A percentile compares a stretch with the other conserved stretches of the same genome.
These are phyloP conservation scores for Netelia inedita DNA, from an alignment of 2,888 invertebrate genomes.

Conservation along the genomic window DNA sequence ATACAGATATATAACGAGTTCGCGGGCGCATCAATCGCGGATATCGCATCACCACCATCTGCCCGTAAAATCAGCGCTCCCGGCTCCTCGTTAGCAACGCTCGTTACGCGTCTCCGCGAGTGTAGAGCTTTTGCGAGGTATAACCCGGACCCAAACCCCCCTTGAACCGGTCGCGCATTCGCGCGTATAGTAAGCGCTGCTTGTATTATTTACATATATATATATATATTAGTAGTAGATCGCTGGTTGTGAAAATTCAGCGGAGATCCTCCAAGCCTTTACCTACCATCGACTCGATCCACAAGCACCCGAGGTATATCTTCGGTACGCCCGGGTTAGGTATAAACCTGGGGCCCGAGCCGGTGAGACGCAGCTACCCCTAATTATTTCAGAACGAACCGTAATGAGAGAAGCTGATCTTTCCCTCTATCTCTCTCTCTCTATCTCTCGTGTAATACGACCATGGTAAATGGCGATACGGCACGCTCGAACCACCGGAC, in stretches of 20 bases:
- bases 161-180: constrained; percentile 17
- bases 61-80: constrained; percentile 82
- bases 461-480: constrained; percentile 68
- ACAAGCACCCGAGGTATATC: neutral
- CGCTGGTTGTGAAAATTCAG: neutral
- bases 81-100: constrained; percentile 83
- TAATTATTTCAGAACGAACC: constrained; percentile 80
- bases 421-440: constrained; percentile 40
- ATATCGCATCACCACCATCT: constrained; percentile 83
- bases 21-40: constrained; percentile 80
- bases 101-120: constrained; percentile 79
- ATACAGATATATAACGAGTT: constrained; percentile 27
- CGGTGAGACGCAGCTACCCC: constrained; percentile 72
- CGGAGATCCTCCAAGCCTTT: neutral
- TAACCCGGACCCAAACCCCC: constrained; percentile 12
- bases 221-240: neutral
- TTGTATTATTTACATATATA: neutral
- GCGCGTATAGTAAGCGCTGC: constrained; percentile 8
- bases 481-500: constrained; percentile 67
- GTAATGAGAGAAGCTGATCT: constrained; percentile 77
- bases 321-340: neutral
- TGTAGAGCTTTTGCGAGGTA: constrained; percentile 54
- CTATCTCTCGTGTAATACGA: constrained; percentile 56
- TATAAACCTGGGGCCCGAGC: constrained; percentile 1
- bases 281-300: neutral